A percentile compares a stretch with the other conserved stretches of the same genome.
These are phyloP conservation scores for Pipra filicauda DNA, from an alignment of 2,113 vertebrate species.

Conservation along the genomic window DNA sequence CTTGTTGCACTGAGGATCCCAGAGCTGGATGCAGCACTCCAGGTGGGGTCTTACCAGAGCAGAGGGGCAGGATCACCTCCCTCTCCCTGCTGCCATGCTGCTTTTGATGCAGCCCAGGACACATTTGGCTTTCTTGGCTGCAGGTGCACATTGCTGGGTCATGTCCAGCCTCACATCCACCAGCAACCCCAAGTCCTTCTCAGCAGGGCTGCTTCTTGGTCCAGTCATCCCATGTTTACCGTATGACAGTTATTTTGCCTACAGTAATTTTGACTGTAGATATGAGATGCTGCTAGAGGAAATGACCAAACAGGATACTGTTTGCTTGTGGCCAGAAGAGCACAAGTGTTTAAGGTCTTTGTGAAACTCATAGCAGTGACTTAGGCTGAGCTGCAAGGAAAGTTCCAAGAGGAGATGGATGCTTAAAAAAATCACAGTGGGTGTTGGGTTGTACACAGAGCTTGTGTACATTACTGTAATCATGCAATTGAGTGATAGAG, in stretches of 20 bases:
- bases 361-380: background rate
- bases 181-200: background rate
- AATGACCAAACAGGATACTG: background rate
- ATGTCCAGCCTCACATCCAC: background rate
- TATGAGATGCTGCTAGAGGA: background rate
- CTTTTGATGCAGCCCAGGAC: background rate
- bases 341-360: background rate
- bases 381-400: background rate
- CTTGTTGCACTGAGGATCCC: background rate
- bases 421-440: fast-evolving
- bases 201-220: background rate
- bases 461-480: background rate
- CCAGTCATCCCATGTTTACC: background rate
- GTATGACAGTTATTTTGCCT: background rate
- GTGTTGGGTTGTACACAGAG: background rate
- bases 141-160: fast-evolving
- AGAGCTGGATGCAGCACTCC: background rate
- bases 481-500: fast-evolving
- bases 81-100: fast-evolving
- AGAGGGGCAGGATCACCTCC: background rate
- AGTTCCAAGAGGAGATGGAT: background rate
- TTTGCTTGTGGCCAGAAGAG: background rate
- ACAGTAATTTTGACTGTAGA: background rate
- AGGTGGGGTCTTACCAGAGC: background rate
- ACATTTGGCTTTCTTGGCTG: background rate